phyloP scores from a whole-genome alignment of 2,113 vertebrate species.

The Callipepla californica region DNA sequence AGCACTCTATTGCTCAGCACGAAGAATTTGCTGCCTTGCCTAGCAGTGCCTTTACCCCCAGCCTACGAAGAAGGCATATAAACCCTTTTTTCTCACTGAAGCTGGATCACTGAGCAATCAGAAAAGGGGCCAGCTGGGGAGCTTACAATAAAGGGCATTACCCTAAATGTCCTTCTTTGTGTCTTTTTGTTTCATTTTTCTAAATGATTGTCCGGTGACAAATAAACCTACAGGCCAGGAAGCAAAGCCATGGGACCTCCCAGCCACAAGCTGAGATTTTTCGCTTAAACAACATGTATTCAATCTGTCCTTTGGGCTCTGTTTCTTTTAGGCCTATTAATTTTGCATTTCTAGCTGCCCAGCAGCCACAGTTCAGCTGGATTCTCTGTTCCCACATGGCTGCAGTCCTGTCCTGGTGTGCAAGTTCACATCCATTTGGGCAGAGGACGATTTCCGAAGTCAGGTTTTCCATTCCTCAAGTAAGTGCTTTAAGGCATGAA shows the following conservation, averaged over 20 bases:
- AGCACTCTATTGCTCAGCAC: not conserved
- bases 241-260: not conserved
- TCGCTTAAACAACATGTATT: not conserved
- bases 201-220: not conserved
- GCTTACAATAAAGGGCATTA: not conserved
- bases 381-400: not conserved
- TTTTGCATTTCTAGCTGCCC: not conserved
- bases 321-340: constrained; percentile 6
- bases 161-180: not conserved
- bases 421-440: not conserved
- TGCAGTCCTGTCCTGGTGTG: not conserved
- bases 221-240: constrained; percentile 31
- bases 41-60: not conserved
- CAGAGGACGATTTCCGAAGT: not conserved
- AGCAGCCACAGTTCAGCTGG: not conserved
- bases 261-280: not conserved
- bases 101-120: not conserved
- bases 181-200: not conserved
- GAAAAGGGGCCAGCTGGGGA: not conserved
- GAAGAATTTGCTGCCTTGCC: not conserved
- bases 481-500: not conserved
- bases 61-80: not conserved
- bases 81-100: not conserved
- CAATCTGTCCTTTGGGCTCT: not conserved
- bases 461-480: not conserved